Evolutionary conservation across 1,140 invertebrate species (phyloP).

Genomic region (Drosophila asahinai): DNA sequence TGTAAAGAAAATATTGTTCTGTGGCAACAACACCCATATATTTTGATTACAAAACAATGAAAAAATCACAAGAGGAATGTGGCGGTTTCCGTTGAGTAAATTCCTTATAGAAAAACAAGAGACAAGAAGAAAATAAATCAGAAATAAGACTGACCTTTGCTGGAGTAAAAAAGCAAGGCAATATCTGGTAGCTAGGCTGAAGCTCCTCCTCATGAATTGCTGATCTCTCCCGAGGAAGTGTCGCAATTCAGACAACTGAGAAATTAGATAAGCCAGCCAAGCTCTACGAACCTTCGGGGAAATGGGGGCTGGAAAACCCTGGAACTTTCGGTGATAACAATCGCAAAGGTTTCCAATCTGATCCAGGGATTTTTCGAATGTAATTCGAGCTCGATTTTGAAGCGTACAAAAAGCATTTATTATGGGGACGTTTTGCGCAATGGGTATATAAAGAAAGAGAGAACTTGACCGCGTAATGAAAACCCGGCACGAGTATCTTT

Average conservation of each 20-base stretch:
- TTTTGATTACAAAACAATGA: slow-evolving; percentile 21
- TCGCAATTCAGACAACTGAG: slow-evolving; percentile 33
- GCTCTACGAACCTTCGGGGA: neutral
- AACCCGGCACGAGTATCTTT: slow-evolving; percentile 5
- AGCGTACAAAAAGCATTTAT: neutral
- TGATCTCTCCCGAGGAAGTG: slow-evolving; percentile 35
- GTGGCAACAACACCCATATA: neutral
- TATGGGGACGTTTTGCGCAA: neutral
- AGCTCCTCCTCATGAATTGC: slow-evolving; percentile 30
- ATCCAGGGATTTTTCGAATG: neutral
- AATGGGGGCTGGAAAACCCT: neutral
- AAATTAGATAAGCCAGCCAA: slow-evolving; percentile 36
- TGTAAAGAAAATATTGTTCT: slow-evolving; percentile 20
- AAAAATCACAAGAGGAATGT: slow-evolving; percentile 5
- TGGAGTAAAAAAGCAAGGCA: neutral
- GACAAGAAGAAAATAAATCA: slow-evolving; percentile 3
- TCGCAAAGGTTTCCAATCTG: slow-evolving; percentile 8
- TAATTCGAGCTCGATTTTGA: neutral
- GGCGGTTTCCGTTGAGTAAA: slow-evolving; percentile 11
- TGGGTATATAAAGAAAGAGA: slow-evolving; percentile 9
- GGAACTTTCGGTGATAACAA: slow-evolving; percentile 1
- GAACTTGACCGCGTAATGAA: slow-evolving; percentile 26
- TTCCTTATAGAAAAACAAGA: neutral
- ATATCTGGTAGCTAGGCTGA: no score
- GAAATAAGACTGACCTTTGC: slow-evolving; percentile 24